Evolutionary conservation across 1,140 invertebrate genomes (phyloP), one percentile per base, ranked within the genome.

Genomic region (Saccostrea glomerata): DNA sequence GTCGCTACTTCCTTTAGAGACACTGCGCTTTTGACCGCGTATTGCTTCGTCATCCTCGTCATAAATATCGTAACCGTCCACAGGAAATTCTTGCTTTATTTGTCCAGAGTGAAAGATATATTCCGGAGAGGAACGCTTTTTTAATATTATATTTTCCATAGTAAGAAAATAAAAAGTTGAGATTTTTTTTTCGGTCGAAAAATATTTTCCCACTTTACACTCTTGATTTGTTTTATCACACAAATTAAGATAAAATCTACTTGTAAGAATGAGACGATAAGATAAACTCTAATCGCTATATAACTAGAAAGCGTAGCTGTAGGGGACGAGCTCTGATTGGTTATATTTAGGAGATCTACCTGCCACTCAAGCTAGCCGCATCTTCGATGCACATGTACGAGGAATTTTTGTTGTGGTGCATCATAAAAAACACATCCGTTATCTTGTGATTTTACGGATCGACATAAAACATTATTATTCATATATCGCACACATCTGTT

Each of bases 1-100:
- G 85, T 92, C 90, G 83, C 90, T 89, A 25, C 89, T 88, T 11
- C 70, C 70, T 70, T 89, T 90, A 9, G 86, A 86, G 77, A 82
- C 86, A 25, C 87, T 90, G 12, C 91, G 54, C 87, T 92, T 92
- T 63, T 85, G 70, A 2, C 70, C 30, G 23, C 70, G 23, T 77
- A 77, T 36, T 77, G 25, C 70, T 36, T 36, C 30, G 2, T 77
- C 70, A 30, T 36, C 70, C 11, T 77, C 25, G 15, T 77, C 25
- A 77, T 36, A 77, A 12, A 36, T 30, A 30, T 77, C 70, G 15
- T 36, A 77, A 15, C 70, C 70, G 70, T 30, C 70, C 25, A 25
- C 25, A 30, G 23, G 70, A 17, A 77, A 30, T 77, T 77, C 70
- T 36, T 77, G 70, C 25, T 77, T 77, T 15, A 77, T 77, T 77